Evolutionary conservation across 2,797 vertebrate genomes (phyloP).

Genomic region (Aythya fuligula): DNA sequence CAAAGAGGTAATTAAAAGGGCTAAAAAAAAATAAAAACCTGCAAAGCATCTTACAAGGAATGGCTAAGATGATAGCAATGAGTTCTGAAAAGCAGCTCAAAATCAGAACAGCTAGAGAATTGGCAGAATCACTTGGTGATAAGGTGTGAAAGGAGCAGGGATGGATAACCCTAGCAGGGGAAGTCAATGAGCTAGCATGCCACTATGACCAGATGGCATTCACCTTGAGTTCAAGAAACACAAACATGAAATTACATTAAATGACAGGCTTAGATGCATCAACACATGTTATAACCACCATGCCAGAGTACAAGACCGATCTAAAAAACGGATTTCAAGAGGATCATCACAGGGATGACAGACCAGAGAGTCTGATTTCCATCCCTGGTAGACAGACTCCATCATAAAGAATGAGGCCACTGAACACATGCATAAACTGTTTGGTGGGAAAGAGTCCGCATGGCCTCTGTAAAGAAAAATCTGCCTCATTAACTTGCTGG

Average conservation of each 20-base stretch:
- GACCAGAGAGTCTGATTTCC: neutral
- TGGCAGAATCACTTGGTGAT: neutral
- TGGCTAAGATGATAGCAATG: rapidly evolving
- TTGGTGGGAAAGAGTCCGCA: neutral
- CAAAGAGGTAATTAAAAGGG: neutral
- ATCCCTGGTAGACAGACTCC: neutral
- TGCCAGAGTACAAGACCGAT: neutral
- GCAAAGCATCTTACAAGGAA: neutral
- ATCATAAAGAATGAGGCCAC: neutral
- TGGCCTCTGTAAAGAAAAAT: neutral
- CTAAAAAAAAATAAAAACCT: neutral
- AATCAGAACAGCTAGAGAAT: neutral
- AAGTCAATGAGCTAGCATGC: neutral
- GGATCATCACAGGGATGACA: neutral
- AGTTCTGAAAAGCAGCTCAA: neutral
- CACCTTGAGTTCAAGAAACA: neutral
- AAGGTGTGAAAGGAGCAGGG: neutral
- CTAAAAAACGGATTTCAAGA: neutral
- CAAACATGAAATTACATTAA: neutral
- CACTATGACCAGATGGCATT: neutral
- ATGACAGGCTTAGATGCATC: neutral
- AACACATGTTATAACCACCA: rapidly evolving
- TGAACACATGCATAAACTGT: neutral
- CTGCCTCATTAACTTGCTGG: neutral
- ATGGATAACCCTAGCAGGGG: neutral